phyloP scores from a whole-genome alignment of 2,888 invertebrate species.

The Prenolepis imparis region DNA sequence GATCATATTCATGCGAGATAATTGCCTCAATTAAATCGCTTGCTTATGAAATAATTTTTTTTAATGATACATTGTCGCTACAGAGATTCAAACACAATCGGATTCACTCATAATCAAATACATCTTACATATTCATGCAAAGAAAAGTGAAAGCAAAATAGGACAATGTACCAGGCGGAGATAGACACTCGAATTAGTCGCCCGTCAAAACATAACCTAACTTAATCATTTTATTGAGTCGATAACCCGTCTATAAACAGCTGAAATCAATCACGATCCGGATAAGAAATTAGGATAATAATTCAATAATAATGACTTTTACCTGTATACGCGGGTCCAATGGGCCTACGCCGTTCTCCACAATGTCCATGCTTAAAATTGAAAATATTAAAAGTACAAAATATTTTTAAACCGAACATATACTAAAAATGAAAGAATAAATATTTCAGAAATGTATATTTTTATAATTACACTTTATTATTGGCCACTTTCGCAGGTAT shows the following conservation, averaged over 20 bases:
- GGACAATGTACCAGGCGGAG: conserved; percentile 82
- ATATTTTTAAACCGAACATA: no score
- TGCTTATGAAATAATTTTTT: not conserved
- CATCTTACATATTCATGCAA: conserved; percentile 4
- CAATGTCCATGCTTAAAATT: conserved; percentile 81
- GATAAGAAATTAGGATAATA: not conserved
- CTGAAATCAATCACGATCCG: not conserved
- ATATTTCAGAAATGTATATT: no score
- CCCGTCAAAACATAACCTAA: conserved; percentile 70
- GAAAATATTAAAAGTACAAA: no score
- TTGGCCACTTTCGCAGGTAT: not conserved
- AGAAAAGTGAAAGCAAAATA: conserved; percentile 81
- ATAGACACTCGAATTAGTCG: conserved; percentile 73
- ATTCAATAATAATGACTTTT: conserved; percentile 62
- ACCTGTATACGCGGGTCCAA: conserved; percentile 88
- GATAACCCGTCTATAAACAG: not conserved
- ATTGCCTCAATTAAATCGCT: not conserved
- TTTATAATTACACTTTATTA: no score
- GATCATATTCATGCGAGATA: not conserved
- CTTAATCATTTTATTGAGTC: not conserved
- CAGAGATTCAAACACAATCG: not conserved
- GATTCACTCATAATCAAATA: not conserved
- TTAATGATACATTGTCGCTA: not conserved
- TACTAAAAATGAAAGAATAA: no score
- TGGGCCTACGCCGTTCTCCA: conserved; percentile 85